Base-by-base conservation (phyloP, 2,113 vertebrate genomes). In the Leucosticte australis region DNA sequence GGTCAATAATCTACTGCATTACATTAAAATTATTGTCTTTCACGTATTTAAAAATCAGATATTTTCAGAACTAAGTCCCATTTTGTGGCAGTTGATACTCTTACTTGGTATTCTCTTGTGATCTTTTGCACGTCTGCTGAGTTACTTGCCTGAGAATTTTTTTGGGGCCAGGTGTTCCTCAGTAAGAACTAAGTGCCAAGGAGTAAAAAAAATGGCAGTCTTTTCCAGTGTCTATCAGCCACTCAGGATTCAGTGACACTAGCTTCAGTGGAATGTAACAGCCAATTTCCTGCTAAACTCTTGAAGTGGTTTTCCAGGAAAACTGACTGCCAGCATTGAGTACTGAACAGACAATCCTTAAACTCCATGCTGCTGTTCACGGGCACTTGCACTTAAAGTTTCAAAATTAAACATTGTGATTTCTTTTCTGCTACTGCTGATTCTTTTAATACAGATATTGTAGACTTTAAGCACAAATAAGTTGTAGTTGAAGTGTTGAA, bases 121-220 rank as follows among this genome's bases (percentile, higher is more conserved):
- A 57, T 24, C 5, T 49, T 81, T 33, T 24, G 21, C 10, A 13
- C 28, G 19, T n/a, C 35, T 79, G 28, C 19, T 55, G 35, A 22
- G 30, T 42, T 67, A 8, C 49, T 39, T 50, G 28, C 39, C 11
- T 20, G 15, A 44, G 9, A 14, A 3, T 13, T 81, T 87, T 87
- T 59, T 47, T 23, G 77, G 28, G 8, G 19, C 15, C 0, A 0
- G 6, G 2, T 42, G 26, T 37, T 65, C 26, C 30, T 44, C 37
- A 26, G 42, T 12, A 78, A 50, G 26, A 22, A 13, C 20, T 26
- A 49, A 27, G 47, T n/a, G n/a, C 31, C 23, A 57, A 84, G 23
- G 10, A 52, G 4, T 41, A 39, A 1, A 3, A 59, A 26, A 62
- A 10, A 65, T 42, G 15, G 5, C 15, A 71, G 3, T 49, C 31